Conservation (phyloP, 2,888 invertebrate genomes). For the Cyaniris semiargus region DNA sequence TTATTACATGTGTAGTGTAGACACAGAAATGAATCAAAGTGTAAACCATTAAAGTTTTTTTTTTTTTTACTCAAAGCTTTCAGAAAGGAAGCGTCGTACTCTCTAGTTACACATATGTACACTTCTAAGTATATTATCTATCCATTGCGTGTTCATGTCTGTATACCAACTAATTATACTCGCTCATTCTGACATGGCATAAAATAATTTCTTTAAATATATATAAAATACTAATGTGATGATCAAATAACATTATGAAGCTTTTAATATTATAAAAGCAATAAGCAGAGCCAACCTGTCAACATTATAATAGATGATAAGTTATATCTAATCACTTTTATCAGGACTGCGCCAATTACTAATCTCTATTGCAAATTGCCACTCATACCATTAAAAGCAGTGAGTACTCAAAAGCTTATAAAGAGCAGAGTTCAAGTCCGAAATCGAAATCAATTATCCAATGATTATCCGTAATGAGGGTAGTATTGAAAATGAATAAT, state of each 20-base stretch:
- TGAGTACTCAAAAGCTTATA: neutral
- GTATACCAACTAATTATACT: too few relatives aligned
- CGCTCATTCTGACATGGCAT: too few relatives aligned
- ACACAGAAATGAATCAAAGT: too few relatives aligned
- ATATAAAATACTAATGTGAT: neutral
- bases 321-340: neutral
- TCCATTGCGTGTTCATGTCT: too few relatives aligned
- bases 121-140: too few relatives aligned
- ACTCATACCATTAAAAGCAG: neutral
- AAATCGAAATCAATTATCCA: conserved; percentile 30
- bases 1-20: too few relatives aligned
- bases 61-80: too few relatives aligned
- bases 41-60: too few relatives aligned
- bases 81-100: too few relatives aligned
- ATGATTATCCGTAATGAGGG: conserved; percentile 12
- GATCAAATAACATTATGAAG: neutral
- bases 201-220: too few relatives aligned
- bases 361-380: neutral
- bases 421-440: neutral
- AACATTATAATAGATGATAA: neutral
- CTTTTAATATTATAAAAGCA: conserved; percentile 8
- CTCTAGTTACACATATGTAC: too few relatives aligned
- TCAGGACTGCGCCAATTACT: neutral
- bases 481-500: conserved; percentile 45
- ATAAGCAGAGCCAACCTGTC: conserved; percentile 21